Base-by-base conservation (phyloP, 2,888 invertebrate genomes). In the Cataglyphis albicans region DNA sequence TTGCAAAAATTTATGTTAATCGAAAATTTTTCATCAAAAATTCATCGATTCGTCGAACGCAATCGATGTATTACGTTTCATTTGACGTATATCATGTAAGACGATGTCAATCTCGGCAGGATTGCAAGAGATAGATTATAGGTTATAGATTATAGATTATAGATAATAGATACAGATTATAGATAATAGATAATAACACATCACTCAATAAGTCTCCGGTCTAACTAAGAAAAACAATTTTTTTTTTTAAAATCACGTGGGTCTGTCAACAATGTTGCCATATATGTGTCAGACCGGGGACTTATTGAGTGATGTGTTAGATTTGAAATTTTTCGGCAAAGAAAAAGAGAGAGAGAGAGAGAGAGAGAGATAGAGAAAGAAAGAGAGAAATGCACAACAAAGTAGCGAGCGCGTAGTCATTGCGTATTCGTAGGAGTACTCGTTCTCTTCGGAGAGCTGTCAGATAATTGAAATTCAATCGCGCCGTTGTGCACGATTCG, bases 381-480 rank as follows among this genome's bases (percentile, higher is more conserved):
- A 0, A 32, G 32, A 32, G 32, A 44, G 35, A 48, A 18, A 32
- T 29, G 32, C 38, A 25, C 70, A 12, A n/a, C 35, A 18, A 15
- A 18, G 48, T 55, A 5, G 21, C 41, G 38, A 15, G 59, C 35
- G 15, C 18, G 25, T 25, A 25, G 18, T 41, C 25, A n/a, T 29
- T 18, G 21, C 21, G n/a, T 41, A 41, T 59, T 70, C 41, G 41
- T n/a, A n/a, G 41, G 35, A 35, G 21, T 38, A 6, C 57, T 35
- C 61, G 55, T 74, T n/a, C 59, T 52, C 59, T 9, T 9, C 21
- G 63, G 25, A 1, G n/a, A 35, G 59, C 67, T 38, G 59, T 57
- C 5, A 72, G 72, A 18, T 7, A 48, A 48, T 48, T 84, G 85
- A 89, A 87, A 89, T 87, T 85, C 44, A 83, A 70, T 52, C 65